Evolutionary conservation across 1,140 invertebrate species (phyloP), one percentile per base, ranked within the genome.

Genomic region (Leptonema lineaticorne): DNA sequence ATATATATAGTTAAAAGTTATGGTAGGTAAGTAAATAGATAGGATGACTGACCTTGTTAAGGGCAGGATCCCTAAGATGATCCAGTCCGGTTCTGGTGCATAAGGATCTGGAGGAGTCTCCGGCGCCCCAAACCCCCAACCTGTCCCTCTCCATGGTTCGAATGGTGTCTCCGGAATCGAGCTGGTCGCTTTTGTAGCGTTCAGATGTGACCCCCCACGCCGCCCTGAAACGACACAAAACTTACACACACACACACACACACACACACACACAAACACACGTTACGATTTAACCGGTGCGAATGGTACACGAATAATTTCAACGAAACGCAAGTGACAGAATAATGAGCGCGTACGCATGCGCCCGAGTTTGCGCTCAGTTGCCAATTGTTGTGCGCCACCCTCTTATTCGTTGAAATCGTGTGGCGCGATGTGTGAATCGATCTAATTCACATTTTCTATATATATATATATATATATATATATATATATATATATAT

Each of bases 31-130:
- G 37, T 41, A 11, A 2, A 4, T 41, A 41, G 3, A 29, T 63
- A 28, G 6, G 67, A 33, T 33, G 8, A 66, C 50, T 74, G 79
- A 90, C 91, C 88, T 92, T 93, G 78, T 92, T 93, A 3, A 92
- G 81, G 58, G 88, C 83, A 0, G 91, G 90, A 77, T 92, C 87
- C 70, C 87, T 84, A 20, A 93, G 79, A 74, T 90, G 88, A 76
- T 92, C 90, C 67, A 92, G 86, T 57, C 90, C 90, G 33, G 87
- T 84, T 18, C 87, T 71, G 2, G 79, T 80, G 76, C 78, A 77
- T 74, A 72, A 70, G 74, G 77, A 80, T 0, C 78, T 74, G 28
- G 74, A 78, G 63, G 72, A 75, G 20, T 75, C 78, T 73, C 85
- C 84, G 68, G 79, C 79, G 63, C 85, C 85, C 78, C 85, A 85